A percentile compares a stretch with the other conserved stretches of the same genome.
Conservation (phyloP, 2,797 vertebrate species). For the Syngnathus acus region DNA sequence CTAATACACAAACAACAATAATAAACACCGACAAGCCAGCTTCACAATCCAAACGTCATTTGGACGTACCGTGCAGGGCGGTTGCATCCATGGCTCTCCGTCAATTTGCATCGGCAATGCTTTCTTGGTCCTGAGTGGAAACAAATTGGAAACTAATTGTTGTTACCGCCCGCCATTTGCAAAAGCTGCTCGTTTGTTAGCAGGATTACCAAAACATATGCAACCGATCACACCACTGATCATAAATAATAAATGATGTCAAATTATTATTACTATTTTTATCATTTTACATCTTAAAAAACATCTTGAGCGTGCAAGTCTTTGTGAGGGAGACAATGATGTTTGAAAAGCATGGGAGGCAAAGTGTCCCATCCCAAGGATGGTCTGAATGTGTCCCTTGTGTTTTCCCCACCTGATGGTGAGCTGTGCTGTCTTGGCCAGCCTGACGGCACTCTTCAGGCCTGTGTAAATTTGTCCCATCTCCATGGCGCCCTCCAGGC, state of each 20-base stretch:
- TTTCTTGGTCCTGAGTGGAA: slow-evolving; percentile 77
- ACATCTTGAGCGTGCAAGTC: too few species aligned
- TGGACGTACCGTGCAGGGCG: slow-evolving; percentile 83
- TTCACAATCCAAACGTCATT: not conserved
- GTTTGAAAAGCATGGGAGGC: not conserved
- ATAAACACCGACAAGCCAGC: not conserved
- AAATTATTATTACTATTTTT: too few species aligned
- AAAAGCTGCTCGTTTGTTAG: too few species aligned
- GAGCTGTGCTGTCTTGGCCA: slow-evolving; percentile 85
- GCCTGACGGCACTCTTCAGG: slow-evolving; percentile 85
- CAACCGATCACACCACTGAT: too few species aligned
- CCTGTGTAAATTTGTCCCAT: slow-evolving; percentile 95
- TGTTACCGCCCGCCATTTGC: too few species aligned
- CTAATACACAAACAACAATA: not conserved
- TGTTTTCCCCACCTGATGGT: slow-evolving; percentile 74
- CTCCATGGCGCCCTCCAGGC: slow-evolving; percentile 85
- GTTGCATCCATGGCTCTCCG: slow-evolving; percentile 94
- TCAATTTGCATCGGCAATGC: slow-evolving; percentile 93
- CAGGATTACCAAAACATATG: too few species aligned
- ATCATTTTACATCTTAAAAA: too few species aligned
- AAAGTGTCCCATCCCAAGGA: not conserved
- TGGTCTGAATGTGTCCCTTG: not conserved
- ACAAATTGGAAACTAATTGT: not conserved
- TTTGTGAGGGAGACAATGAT: not conserved
- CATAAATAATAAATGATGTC: too few species aligned